Evolutionary conservation across 2,888 invertebrate genomes (phyloP), one percentile per base, ranked within the genome.

Genomic region (Xiphydria camelus): DNA sequence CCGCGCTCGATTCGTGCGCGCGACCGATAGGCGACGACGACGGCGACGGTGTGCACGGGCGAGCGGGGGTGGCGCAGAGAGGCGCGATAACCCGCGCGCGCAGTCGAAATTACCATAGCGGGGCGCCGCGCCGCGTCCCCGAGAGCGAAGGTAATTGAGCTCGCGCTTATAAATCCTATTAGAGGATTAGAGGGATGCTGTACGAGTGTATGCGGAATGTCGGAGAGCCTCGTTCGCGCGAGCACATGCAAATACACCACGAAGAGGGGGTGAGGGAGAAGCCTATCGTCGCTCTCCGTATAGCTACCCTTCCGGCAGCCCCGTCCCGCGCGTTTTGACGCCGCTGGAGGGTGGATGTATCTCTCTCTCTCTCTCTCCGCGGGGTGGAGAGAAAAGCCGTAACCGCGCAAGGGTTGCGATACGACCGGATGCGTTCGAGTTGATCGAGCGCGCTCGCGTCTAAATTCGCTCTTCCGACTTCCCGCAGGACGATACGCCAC

Each of bases 381-480:
- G n/a, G n/a, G n/a, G n/a, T 29, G 29, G 15, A 7, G 29, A 29
- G 29, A 29, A 29, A 29, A 29, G 29, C 29, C 29, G 33, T 46
- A 41, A 48, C 15, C 17, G 43, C 33, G 41, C 43, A 47, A 56
- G 52, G 52, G 52, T 49, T 50, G 52, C 31, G 33, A 29, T 43
- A 33, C 38, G 34, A 37, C 62, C 62, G 66, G 66, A 65, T 60
- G 61, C 57, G 48, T 55, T 49, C 48, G 50, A 50, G 56, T 54
- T 60, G 64, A 64, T 59, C 55, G 62, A 63, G 52, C 77, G 62
- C 66, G 65, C 51, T 53, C 51, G 53, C 69, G 62, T 51, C 62
- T 66, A 64, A 72, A 71, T 75, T 72, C 68, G 66, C 63, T 64
- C 66, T 70, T 64, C 73, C 78, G 77, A 78, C 79, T 78, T 78